These are phyloP conservation scores for Ochropacha duplaris DNA, from an alignment of 2,888 invertebrate species.

Conservation along the genomic window DNA sequence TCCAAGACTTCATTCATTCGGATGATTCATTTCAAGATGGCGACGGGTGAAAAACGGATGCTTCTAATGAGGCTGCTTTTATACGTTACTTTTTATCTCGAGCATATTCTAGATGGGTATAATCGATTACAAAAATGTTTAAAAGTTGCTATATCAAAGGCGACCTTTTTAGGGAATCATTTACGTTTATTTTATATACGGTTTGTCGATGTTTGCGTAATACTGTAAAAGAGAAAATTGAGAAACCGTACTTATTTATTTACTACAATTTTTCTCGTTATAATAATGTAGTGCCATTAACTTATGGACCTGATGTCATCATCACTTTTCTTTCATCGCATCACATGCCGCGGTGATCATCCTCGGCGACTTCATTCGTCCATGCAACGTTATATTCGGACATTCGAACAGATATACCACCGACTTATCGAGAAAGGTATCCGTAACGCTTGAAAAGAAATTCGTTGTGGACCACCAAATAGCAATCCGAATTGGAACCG, in stretches of 20 bases:
- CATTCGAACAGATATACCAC: no score
- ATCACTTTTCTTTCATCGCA: no score
- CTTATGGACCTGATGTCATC: no score
- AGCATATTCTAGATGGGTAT: not conserved
- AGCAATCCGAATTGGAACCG: not conserved
- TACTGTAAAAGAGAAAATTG: no score
- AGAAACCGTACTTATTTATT: no score
- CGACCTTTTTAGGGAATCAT: not conserved
- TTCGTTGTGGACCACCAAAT: not conserved
- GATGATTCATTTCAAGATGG: constrained; percentile 30
- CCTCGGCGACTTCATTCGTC: no score
- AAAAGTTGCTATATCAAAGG: not conserved
- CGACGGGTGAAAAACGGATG: constrained; percentile 38
- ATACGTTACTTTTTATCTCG: not conserved
- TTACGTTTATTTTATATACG: not conserved
- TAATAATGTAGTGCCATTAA: no score
- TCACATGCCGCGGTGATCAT: no score
- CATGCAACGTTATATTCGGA: no score
- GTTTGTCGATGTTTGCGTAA: no score
- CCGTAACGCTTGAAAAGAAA: not conserved
- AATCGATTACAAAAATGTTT: not conserved
- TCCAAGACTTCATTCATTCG: constrained; percentile 14
- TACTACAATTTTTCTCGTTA: no score
- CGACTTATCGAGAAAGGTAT: not conserved
- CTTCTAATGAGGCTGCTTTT: constrained; percentile 48